phyloP scores from a whole-genome alignment of 2,888 invertebrate genomes.

The Leptura quadrifasciata region DNA sequence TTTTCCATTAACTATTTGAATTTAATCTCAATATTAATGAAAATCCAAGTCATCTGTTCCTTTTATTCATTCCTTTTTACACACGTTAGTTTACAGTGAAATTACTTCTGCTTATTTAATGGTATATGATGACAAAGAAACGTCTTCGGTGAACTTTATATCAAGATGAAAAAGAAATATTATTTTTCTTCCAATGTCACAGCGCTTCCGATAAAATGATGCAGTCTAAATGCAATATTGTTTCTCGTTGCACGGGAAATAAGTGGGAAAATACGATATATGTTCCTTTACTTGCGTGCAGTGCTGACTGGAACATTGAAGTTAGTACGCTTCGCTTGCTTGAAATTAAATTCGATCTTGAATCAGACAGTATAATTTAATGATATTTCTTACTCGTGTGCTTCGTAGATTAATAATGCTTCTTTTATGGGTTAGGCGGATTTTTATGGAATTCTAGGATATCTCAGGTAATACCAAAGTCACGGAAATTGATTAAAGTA shows the following conservation, averaged over 20 bases:
- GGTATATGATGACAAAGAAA: background rate
- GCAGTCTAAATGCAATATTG: background rate
- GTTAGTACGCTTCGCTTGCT: background rate
- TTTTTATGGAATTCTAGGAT: too few species aligned
- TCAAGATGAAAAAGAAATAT: constrained; percentile 1
- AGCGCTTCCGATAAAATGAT: background rate
- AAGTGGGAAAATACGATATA: background rate
- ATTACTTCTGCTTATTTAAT: background rate
- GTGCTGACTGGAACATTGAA: background rate
- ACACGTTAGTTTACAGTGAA: background rate
- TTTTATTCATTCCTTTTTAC: too few species aligned
- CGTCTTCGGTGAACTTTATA: background rate
- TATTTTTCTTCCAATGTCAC: background rate
- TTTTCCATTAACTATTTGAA: too few species aligned
- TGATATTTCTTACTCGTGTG: background rate
- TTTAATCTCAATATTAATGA: too few species aligned
- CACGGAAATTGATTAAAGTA: too few species aligned
- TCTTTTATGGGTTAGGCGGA: too few species aligned
- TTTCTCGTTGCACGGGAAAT: background rate
- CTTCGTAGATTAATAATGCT: too few species aligned
- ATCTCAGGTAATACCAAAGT: too few species aligned
- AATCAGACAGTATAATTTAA: background rate
- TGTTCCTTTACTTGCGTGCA: background rate
- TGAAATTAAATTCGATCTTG: background rate
- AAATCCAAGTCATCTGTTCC: too few species aligned